These are phyloP conservation scores for Symphodus melops DNA, from an alignment of 2,113 vertebrate species.

Conservation along the genomic window DNA sequence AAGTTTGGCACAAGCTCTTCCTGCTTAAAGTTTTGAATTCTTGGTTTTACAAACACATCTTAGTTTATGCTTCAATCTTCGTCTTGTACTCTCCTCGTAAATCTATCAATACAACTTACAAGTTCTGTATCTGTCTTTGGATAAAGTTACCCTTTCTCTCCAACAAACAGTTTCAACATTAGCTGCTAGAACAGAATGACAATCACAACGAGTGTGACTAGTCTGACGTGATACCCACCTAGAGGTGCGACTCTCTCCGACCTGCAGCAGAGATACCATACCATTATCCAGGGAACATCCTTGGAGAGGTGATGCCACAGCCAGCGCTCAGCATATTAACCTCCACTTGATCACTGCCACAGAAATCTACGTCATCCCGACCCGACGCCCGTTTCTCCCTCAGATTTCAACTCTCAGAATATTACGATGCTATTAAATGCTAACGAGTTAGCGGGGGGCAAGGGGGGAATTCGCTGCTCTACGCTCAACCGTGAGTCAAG, in stretches of 20 bases:
- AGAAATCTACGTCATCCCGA: conserved; percentile 16
- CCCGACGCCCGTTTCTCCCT: neutral
- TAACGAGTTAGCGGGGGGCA: neutral
- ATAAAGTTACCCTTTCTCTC: neutral
- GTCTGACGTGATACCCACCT: conserved; percentile 82
- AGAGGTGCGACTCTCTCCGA: conserved; percentile 87
- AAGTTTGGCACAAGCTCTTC: too few species aligned
- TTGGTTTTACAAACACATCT: too few species aligned
- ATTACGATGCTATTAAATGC: neutral
- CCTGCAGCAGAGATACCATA: conserved; percentile 89
- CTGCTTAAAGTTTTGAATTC: too few species aligned
- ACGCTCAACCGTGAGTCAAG: conserved; percentile 50
- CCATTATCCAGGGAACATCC: conserved; percentile 87
- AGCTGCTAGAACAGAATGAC: too few species aligned
- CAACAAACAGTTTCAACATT: neutral
- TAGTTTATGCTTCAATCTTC: too few species aligned
- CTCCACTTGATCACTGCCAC: conserved; percentile 11
- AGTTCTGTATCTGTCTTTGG: neutral
- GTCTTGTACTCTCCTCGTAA: too few species aligned
- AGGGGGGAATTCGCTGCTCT: conserved; percentile 1
- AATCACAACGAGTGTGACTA: neutral
- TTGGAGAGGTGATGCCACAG: conserved; percentile 46
- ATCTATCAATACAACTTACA: neutral
- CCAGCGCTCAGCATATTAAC: conserved; percentile 56
- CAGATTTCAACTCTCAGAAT: neutral